Evolutionary conservation across 2,797 vertebrate species (phyloP), one percentile per base, ranked within the genome.

Genomic region (Percopsis omiscomaycus): DNA sequence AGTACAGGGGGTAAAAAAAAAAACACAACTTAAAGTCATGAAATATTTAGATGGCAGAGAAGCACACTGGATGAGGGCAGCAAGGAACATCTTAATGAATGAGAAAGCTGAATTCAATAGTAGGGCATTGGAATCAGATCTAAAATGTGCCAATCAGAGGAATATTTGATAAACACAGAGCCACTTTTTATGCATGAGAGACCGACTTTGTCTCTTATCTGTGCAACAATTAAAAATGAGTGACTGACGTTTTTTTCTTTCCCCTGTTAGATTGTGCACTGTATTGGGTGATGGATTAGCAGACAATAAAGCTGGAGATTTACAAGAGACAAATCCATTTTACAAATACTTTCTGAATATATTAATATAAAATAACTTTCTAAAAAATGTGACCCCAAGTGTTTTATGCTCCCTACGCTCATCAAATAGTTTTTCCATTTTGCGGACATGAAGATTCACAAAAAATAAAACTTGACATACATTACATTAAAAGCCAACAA

Each of bases 11-110:
- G 81, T 87, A 60, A 37, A 5, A 73, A 29, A 89, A 88, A 89
- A 45, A 59, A 85, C 80, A 91, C 86, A 90, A 92, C 90, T 92
- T 92, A 92, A 92, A 86, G 85, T 90, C 87, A 93, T 93, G 82
- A 93, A 94, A 93, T 84, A 93, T 93, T 92, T 89, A 93, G 84
- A 90, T 82, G 84, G 81, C 80, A 88, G 84, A 83, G 79, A 86
- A 75, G 88, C 88, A 86, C 78, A 89, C 87, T 83, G 89, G 85
- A 87, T 60, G 76, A 63, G 69, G 59, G 79, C 22, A 52, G 62
- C 28, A 48, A 75, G 55, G 42, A 37, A 45, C 30, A 57, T 78
- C 80, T 84, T 91, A 92, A 92, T 92, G 89, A 92, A 91, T 80
- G 88, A 88, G 78, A 82, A 83, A 82, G 82, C 48, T 68, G 63